Evolutionary conservation across 2,113 vertebrate genomes (phyloP).

Genomic region (Callipepla squamata): DNA sequence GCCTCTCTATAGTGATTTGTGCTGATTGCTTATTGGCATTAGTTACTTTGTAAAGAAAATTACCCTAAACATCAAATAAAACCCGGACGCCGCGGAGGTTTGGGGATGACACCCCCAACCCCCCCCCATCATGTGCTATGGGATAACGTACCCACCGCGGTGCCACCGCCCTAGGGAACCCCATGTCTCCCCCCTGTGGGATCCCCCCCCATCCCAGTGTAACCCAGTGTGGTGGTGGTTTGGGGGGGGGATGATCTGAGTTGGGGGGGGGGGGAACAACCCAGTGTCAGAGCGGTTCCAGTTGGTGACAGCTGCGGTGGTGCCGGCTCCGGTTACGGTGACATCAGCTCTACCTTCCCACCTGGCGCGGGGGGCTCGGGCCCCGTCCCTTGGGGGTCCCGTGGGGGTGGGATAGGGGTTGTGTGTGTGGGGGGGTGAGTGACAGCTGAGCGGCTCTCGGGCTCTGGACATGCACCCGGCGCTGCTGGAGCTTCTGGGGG

Average conservation of each 20-base stretch:
- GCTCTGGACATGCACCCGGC: background rate
- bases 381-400: background rate
- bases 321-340: conserved; percentile 51
- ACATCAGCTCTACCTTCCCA: conserved; percentile 60
- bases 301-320: conserved; percentile 22
- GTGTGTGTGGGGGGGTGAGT: no score
- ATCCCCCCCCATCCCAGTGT: background rate
- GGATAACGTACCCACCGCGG: no score
- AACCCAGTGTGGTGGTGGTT: background rate
- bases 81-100: background rate
- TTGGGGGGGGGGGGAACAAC: background rate
- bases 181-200: no score
- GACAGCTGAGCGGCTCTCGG: background rate
- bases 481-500: background rate
- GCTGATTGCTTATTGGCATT: background rate
- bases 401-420: background rate
- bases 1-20: background rate
- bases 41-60: background rate
- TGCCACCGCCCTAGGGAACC: background rate
- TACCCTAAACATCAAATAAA: background rate
- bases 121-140: no score
- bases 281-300: background rate
- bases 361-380: conserved; percentile 9
- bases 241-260: background rate
- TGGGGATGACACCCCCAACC: no score